Evolutionary conservation across 2,888 invertebrate genomes (phyloP), one percentile per base, ranked within the genome.

Genomic region (Eilema depressum): DNA sequence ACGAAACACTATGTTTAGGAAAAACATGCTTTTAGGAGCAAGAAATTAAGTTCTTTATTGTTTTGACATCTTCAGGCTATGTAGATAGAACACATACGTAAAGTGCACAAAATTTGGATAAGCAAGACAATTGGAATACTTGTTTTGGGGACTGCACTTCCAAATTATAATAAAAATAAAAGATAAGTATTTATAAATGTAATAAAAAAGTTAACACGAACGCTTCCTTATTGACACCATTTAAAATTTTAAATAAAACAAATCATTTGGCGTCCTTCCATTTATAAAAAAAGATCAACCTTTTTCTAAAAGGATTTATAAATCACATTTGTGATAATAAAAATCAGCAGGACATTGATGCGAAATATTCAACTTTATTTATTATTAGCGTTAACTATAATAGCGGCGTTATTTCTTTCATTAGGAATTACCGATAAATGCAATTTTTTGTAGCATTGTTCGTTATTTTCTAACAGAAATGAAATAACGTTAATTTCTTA

Each of bases 211-310:
- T 72, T 75, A 66, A 79, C 84, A 86, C 84, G 57, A 73, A 84
- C 74, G 86, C 86, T 88, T 87, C 84, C 84, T 81, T 74, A 76
- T 65, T 63, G 68, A 82, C 84, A 84, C 85, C 41, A 71, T 78
- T 82, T 75, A 71, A 77, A 73, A 75, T 63, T 67, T 62, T 23
- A 41, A 59, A 60, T 66, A 71, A 73, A 68, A 66, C 65, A 57
- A 71, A 79, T 17, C 73, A 75, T 76, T 79, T 80, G 79, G 83
- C 80, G 70, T 71, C 77, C 79, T 85, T 81, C 81, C 81, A 83
- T 72, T 75, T 56, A 41, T 70, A 71, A 41, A 57, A 67, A 63
- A 41, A 70, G 53, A 28, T 5, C 37, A 26, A 67, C 62, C 3
- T 68, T 66, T 76, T 68, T 25, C 59, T 23, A 68, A 60, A 63